Evolutionary conservation across 1,140 invertebrate species (phyloP).

Genomic region (Lerema accius): DNA sequence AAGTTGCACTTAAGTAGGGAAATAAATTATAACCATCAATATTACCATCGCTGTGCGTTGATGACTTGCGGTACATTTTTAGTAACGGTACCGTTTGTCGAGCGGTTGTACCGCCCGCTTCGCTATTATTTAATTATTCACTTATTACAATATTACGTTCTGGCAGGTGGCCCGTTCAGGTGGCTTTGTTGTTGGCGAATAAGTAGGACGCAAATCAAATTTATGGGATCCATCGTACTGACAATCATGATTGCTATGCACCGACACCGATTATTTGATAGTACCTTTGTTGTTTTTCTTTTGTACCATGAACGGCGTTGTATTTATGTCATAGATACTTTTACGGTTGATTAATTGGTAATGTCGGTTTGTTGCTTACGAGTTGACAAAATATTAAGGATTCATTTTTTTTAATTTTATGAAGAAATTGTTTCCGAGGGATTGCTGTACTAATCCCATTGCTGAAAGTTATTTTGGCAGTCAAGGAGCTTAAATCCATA

Average conservation of each 20-base stretch:
- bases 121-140: constrained; percentile 30
- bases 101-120: constrained; percentile 10
- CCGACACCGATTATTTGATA: not conserved
- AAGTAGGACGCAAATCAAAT: constrained; percentile 17
- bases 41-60: constrained; percentile 8
- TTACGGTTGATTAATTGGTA: too few species aligned
- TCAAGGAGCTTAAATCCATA: too few species aligned
- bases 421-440: too few species aligned
- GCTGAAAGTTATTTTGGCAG: too few species aligned
- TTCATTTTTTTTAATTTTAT: too few species aligned
- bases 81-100: constrained; percentile 23
- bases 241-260: not conserved
- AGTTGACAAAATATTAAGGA: too few species aligned
- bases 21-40: too few species aligned
- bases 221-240: constrained; percentile 7
- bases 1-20: too few species aligned
- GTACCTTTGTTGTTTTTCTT: not conserved
- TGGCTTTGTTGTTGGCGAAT: constrained; percentile 12
- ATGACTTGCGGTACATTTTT: not conserved
- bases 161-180: constrained; percentile 27
- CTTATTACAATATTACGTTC: constrained; percentile 29
- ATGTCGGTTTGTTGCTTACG: too few species aligned
- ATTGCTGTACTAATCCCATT: too few species aligned
- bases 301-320: too few species aligned
- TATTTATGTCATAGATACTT: too few species aligned